phyloP scores from a whole-genome alignment of 2,113 vertebrate species.

The Strix uralensis region DNA sequence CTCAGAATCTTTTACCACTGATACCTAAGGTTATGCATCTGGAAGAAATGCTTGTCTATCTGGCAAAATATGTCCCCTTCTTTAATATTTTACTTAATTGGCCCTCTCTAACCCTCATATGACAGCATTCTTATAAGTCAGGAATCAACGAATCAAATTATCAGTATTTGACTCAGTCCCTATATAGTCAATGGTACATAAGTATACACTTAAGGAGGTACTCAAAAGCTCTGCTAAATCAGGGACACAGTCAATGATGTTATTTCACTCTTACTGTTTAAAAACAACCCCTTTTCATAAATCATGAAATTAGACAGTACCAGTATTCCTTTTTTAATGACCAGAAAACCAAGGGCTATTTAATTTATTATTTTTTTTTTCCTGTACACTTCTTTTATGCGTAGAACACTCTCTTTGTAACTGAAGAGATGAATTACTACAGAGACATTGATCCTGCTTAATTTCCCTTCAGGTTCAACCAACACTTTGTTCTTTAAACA shows the following conservation, averaged over 20 bases:
- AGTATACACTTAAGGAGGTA: background rate
- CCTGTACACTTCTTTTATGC: background rate
- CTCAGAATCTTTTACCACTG: background rate
- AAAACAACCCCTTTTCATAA: background rate
- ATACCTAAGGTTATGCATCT: background rate
- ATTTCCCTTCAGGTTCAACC: constrained; percentile 15
- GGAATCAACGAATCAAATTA: background rate
- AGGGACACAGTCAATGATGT: background rate
- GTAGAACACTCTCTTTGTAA: background rate
- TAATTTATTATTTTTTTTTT: background rate
- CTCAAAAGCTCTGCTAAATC: background rate
- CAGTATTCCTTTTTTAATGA: background rate
- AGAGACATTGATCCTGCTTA: background rate
- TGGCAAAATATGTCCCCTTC: background rate
- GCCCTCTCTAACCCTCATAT: background rate
- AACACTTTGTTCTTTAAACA: constrained; percentile 22
- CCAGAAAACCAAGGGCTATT: background rate
- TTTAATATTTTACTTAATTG: background rate
- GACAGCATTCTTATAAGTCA: background rate
- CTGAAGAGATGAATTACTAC: background rate
- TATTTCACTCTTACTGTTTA: background rate
- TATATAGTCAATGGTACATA: background rate
- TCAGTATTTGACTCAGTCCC: background rate
- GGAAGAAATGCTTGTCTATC: background rate
- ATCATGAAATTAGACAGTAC: background rate